Evolutionary conservation across 2,888 invertebrate genomes (phyloP).

Genomic region (Tiliacea citrago): DNA sequence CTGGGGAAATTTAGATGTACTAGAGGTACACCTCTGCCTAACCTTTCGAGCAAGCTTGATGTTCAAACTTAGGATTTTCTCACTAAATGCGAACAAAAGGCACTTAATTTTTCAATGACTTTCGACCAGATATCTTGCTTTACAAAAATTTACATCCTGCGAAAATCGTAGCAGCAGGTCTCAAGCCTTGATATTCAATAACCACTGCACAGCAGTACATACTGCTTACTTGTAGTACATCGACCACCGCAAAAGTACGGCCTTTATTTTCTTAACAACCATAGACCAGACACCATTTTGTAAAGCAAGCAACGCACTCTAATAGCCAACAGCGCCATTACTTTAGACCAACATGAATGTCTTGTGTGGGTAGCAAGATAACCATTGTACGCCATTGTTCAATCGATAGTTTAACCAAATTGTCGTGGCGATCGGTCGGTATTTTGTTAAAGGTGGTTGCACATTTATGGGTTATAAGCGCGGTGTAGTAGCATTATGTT

Average conservation of each 20-base stretch:
- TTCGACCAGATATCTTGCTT: not conserved
- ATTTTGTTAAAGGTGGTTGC: slow-evolving; percentile 24
- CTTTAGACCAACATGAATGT: slow-evolving; percentile 52
- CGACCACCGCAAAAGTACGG: not conserved
- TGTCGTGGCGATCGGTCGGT: slow-evolving; percentile 30
- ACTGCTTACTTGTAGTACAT: not conserved
- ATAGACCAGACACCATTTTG: slow-evolving; percentile 38
- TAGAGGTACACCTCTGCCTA: too few species aligned
- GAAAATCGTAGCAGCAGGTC: not conserved
- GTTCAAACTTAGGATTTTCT: too few species aligned
- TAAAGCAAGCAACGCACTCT: slow-evolving; percentile 44
- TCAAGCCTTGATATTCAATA: not conserved
- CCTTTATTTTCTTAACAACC: slow-evolving; percentile 9
- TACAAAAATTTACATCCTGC: not conserved
- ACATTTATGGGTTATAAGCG: slow-evolving; percentile 7
- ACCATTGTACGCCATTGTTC: slow-evolving; percentile 49
- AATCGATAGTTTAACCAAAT: slow-evolving; percentile 58
- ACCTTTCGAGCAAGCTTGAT: too few species aligned
- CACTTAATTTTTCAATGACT: too few species aligned
- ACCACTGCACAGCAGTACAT: too few species aligned
- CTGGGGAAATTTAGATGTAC: too few species aligned
- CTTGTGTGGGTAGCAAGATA: slow-evolving; percentile 48
- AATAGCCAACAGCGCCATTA: slow-evolving; percentile 46
- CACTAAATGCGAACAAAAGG: too few species aligned
- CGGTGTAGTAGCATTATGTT: not conserved